These are phyloP conservation scores for Sebastes fasciatus DNA, from an alignment of 2,113 vertebrate species.

Conservation along the genomic window DNA sequence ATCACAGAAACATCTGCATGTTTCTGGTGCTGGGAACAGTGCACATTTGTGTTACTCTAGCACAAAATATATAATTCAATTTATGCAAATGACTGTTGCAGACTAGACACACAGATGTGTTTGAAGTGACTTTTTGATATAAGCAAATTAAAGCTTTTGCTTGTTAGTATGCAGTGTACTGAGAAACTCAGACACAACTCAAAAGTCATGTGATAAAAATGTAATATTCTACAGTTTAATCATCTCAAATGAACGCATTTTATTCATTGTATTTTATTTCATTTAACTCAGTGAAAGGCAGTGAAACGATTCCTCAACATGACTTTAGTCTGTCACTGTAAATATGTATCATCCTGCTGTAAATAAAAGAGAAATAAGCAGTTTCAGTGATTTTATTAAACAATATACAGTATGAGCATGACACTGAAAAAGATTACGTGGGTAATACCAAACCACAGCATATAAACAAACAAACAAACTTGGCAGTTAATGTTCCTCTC, in stretches of 20 bases:
- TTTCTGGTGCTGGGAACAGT: neutral
- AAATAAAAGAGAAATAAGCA: slow-evolving; percentile 49
- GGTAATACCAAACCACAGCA: slow-evolving; percentile 15
- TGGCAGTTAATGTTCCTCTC: slow-evolving; percentile 28
- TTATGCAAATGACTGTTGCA: neutral
- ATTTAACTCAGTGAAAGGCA: slow-evolving; percentile 8
- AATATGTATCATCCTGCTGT: slow-evolving; percentile 56
- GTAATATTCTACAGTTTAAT: neutral
- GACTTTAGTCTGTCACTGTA: slow-evolving; percentile 44
- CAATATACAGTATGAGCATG: slow-evolving; percentile 40
- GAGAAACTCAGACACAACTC: neutral
- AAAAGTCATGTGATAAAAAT: slow-evolving; percentile 6
- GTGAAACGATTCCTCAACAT: slow-evolving; percentile 26
- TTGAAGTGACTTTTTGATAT: neutral
- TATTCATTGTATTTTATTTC: neutral
- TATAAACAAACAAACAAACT: slow-evolving; percentile 8
- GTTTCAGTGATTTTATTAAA: slow-evolving; percentile 63
- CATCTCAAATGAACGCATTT: slow-evolving; percentile 5
- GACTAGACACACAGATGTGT: neutral
- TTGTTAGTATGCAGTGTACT: neutral
- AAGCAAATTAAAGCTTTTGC: neutral
- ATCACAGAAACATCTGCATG: neutral
- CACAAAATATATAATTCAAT: neutral
- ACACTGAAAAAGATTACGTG: slow-evolving; percentile 27
- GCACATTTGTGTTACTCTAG: neutral